Conservation (phyloP, 1,140 invertebrate species). For the Drosophila athabasca region DNA sequence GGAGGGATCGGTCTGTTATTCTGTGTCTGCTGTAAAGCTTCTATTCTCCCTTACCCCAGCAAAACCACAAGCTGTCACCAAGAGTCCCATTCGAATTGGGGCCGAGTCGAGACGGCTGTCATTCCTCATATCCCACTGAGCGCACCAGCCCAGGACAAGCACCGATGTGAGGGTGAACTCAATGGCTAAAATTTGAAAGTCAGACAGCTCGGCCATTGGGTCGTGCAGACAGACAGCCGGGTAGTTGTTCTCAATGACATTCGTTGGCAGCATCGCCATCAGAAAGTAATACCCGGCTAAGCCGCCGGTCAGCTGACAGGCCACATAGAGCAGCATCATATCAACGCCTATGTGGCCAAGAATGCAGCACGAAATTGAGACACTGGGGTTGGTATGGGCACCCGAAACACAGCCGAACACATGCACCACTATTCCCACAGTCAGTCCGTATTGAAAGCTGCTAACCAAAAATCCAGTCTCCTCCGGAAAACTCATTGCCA, state of each 20-base stretch:
- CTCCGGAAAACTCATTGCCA: background rate
- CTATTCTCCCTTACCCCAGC: slow-evolving; percentile 26
- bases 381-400: slow-evolving; percentile 60
- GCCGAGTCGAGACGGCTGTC: slow-evolving; percentile 56
- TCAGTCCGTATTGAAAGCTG: slow-evolving; percentile 42
- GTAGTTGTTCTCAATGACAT: slow-evolving; percentile 26
- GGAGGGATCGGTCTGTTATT: background rate
- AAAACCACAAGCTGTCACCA: slow-evolving; percentile 43
- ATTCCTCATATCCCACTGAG: slow-evolving; percentile 60
- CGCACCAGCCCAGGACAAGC: slow-evolving; percentile 48
- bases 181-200: slow-evolving; percentile 25
- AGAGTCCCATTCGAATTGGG: slow-evolving; percentile 48
- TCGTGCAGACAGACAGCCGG: slow-evolving; percentile 33
- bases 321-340: slow-evolving; percentile 42
- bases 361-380: slow-evolving; percentile 49
- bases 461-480: slow-evolving; percentile 11
- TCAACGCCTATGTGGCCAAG: slow-evolving; percentile 38
- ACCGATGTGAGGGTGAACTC: slow-evolving; percentile 40
- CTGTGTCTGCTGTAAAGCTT: background rate
- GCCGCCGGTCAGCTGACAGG: slow-evolving; percentile 39
- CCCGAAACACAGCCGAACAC: slow-evolving; percentile 59
- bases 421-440: slow-evolving; percentile 42
- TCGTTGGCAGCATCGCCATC: slow-evolving; percentile 33
- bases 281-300: slow-evolving; percentile 34
- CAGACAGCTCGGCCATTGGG: slow-evolving; percentile 28